Evolutionary conservation across 1,140 invertebrate genomes (phyloP).

Genomic region (Andrena cerasifolii): DNA sequence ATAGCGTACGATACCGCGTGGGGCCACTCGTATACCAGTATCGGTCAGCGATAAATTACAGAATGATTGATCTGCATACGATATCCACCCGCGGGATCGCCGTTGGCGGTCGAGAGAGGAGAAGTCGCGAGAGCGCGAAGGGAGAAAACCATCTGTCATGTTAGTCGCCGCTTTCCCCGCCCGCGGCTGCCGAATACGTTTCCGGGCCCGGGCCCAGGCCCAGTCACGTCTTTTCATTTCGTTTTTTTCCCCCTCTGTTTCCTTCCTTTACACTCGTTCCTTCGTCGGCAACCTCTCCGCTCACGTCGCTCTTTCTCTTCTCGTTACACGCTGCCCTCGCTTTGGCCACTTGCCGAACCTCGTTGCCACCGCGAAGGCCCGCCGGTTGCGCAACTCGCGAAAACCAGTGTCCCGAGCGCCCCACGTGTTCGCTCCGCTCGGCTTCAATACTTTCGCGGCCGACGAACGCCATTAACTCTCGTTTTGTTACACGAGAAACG

Average conservation of each 20-base stretch:
- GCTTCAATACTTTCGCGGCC: conserved; percentile 27
- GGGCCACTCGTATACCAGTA: neutral
- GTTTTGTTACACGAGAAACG: neutral
- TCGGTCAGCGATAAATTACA: conserved; percentile 20
- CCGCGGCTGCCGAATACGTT: conserved; percentile 67
- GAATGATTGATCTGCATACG: conserved; percentile 2
- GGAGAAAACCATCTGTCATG: conserved; percentile 62
- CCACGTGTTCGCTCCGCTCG: conserved; percentile 17
- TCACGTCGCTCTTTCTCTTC: neutral
- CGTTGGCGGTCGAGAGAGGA: conserved; percentile 24
- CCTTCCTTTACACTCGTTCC: too few relatives aligned
- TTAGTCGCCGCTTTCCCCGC: conserved; percentile 69
- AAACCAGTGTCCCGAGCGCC: conserved; percentile 15
- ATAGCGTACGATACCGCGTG: too few relatives aligned
- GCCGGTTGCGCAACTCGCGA: conserved; percentile 57
- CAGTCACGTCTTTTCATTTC: neutral
- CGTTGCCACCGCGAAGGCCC: neutral
- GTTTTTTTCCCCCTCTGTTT: neutral
- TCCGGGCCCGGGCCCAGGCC: conserved; percentile 53
- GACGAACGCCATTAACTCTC: neutral
- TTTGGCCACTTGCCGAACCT: conserved; percentile 32
- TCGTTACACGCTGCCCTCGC: conserved; percentile 7
- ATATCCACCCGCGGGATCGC: conserved; percentile 42
- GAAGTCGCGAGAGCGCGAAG: conserved; percentile 18
- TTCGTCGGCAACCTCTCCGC: too few relatives aligned